Evolutionary conservation across 2,888 invertebrate genomes (phyloP), one percentile per base, ranked within the genome.

Genomic region (Agapostemon virescens): DNA sequence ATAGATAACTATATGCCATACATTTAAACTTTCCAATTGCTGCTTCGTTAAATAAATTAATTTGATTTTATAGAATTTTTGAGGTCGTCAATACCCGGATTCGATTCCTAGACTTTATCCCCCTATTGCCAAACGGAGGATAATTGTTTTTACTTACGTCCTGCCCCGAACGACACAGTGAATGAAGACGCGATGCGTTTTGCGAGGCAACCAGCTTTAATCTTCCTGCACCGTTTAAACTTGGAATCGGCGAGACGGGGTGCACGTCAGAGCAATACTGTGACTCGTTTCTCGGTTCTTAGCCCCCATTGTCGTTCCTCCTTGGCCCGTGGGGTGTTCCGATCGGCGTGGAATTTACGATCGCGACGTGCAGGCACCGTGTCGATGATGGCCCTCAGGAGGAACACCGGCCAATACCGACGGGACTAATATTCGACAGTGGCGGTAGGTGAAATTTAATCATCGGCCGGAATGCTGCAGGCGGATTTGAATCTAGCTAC

Each of bases 361-460:
- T 69, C 80, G 69, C 63, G 73, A 69, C 82, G 78, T 61, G 72
- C 78, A 30, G 74, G 63, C 72, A 69, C 73, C 68, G 83, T 71
- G 85, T 74, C 85, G 80, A 75, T 77, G 83, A 85, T 85, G 85
- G 79, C 78, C 70, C 85, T 85, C 85, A 55, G 49, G 85, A 85
- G 85, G 74, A 83, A 83, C 80, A 80, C 77, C 82, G 76, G 23
- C 33, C 72, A 63, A 77, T 81, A 58, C 79, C 75, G 58, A 61
- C 63, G 86, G 78, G 85, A 84, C 84, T 84, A 85, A 85, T 85
- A 85, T 85, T 85, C 85, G 74, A 58, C 74, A 69, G 61, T 36
- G 66, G 61, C n/a, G 73, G 68, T 76, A 74, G 85, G 72, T 80
- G 84, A 85, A 85, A 85, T 85, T 85, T 85, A 85, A 85, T 85